Conservation (phyloP, 2,888 invertebrate species). For the Frankliniella fusca region DNA sequence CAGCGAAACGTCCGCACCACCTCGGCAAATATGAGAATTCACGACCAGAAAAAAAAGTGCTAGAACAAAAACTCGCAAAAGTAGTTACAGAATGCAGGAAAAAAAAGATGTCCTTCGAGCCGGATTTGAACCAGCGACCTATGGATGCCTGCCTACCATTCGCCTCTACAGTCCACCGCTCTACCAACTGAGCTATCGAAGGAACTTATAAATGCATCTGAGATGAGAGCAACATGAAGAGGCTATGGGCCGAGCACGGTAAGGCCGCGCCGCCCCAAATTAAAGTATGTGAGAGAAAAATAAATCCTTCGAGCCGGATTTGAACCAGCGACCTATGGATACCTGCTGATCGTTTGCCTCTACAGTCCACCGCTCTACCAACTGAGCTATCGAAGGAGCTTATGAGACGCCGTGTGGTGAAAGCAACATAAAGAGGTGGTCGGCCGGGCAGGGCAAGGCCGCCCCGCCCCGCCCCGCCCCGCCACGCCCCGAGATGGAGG, state of each 20-base stretch:
- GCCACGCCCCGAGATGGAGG: neutral
- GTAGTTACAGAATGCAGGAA: neutral
- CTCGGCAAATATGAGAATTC: neutral
- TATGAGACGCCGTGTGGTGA: neutral
- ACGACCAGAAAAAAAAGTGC: neutral
- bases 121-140: slow-evolving; percentile 50
- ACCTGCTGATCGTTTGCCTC: neutral
- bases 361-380: slow-evolving; percentile 42
- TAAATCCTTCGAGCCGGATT: slow-evolving; percentile 47
- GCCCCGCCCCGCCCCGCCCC: neutral
- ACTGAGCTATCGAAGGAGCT: slow-evolving; percentile 38
- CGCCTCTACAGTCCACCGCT: slow-evolving; percentile 41
- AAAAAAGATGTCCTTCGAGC: slow-evolving; percentile 46
- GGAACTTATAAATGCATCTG: neutral
- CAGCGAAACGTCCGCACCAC: neutral
- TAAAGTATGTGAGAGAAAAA: no score
- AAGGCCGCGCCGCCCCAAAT: no score
- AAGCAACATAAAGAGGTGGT: neutral
- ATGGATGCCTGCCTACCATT: slow-evolving; percentile 42
- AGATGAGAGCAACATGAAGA: neutral
- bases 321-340: slow-evolving; percentile 50
- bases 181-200: slow-evolving; percentile 41
- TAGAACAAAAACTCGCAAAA: neutral
- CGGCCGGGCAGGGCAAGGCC: no score
- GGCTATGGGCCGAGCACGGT: no score